phyloP scores from a whole-genome alignment of 2,113 vertebrate genomes.

The Anhinga rufa region DNA sequence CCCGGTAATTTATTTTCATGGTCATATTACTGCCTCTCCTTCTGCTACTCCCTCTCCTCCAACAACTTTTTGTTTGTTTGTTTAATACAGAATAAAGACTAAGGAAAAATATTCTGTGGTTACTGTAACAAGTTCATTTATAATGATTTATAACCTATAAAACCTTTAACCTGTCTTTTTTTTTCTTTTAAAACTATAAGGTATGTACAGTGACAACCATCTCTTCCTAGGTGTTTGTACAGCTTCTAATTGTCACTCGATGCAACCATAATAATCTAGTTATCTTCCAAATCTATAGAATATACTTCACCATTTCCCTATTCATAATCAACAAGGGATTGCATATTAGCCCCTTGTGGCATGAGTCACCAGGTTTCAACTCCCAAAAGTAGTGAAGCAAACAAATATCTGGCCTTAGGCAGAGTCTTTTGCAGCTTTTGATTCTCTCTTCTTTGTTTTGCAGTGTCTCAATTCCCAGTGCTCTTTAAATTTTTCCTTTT shows the following conservation, averaged over 20 bases:
- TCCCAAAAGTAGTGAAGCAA: constrained; percentile 17
- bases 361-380: neutral
- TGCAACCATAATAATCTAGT: neutral
- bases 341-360: neutral
- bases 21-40: neutral
- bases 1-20: neutral
- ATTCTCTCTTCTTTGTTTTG: neutral
- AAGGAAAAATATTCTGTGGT: neutral
- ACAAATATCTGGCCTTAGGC: neutral
- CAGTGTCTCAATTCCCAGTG: neutral
- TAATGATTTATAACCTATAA: neutral
- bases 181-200: neutral
- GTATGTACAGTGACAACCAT: neutral
- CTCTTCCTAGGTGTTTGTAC: neutral
- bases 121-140: neutral
- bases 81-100: neutral
- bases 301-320: neutral
- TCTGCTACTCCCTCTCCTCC: neutral
- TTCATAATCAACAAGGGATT: neutral
- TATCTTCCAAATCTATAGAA: neutral
- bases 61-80: neutral
- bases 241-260: neutral
- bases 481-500: neutral
- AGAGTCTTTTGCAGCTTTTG: neutral
- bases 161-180: neutral